Evolutionary conservation across 35 echinoderm and acorn worm species (phyloP).

Genomic region (Nesometra sesokonis): DNA sequence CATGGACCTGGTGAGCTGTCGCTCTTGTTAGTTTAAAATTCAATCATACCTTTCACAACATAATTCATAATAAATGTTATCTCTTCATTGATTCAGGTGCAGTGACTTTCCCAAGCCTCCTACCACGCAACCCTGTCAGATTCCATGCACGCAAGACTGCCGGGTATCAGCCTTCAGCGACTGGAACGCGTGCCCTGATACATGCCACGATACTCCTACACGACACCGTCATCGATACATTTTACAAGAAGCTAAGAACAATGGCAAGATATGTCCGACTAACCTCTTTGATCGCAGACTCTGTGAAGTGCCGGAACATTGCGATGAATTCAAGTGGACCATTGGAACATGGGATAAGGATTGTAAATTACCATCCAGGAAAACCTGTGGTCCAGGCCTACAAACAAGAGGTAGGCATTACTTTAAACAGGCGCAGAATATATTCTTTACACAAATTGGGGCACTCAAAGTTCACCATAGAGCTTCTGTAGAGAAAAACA

Average conservation of each 20-base stretch:
- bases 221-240: slow-evolving; percentile 40
- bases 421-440: too few relatives aligned
- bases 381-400: slow-evolving; percentile 30
- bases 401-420: slow-evolving; percentile 58
- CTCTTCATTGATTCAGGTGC: slow-evolving; percentile 50
- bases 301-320: slow-evolving; percentile 44
- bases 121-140: slow-evolving; percentile 25
- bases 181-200: slow-evolving; percentile 58
- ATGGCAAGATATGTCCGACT: slow-evolving; percentile 37
- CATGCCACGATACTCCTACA: slow-evolving; percentile 40
- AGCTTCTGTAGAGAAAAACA: too few relatives aligned
- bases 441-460: too few relatives aligned
- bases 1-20: too few relatives aligned
- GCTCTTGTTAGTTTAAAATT: too few relatives aligned
- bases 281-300: slow-evolving; percentile 33
- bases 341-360: slow-evolving; percentile 35
- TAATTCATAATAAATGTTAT: too few relatives aligned
- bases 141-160: slow-evolving; percentile 65
- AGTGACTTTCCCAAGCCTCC: slow-evolving; percentile 37
- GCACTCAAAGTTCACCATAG: too few relatives aligned
- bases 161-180: slow-evolving; percentile 47
- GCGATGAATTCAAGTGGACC: slow-evolving; percentile 60
- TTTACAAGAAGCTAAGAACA: slow-evolving; percentile 23
- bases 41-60: too few relatives aligned
- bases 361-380: slow-evolving; percentile 11